Evolutionary conservation across 2,113 vertebrate genomes (phyloP), one percentile per base, ranked within the genome.

Genomic region (Scatophagus argus): DNA sequence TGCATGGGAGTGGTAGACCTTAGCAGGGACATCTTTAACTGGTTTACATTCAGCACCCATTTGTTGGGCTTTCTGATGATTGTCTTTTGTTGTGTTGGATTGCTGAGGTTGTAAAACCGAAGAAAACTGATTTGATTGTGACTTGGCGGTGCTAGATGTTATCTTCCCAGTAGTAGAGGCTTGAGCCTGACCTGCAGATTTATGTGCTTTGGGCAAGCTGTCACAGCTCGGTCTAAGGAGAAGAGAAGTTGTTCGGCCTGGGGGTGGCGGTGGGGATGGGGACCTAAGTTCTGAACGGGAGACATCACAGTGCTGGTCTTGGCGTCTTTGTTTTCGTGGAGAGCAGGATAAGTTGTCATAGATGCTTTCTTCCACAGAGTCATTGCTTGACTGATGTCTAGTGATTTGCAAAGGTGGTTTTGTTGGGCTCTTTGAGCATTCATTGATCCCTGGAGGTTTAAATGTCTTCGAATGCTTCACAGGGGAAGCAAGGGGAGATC

Each of bases 241-340:
- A 0, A 97, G 90, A 17, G 97, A 97, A 7, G 93, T 87, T 27
- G 95, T 96, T 73, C 96, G 92, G 51, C 94, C 95, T 27, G 97
- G 96, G 67, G 94, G 93, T 32, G 77, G 61, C 0, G 96, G 96
- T 1, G 90, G 62, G 85, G 94, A 93, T 0, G 94, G 91, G 4
- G 95, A 93, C 32, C 46, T 90, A 17, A 41, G 19, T 41, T 93
- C 87, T 23, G 82, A 85, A 56, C 68, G 8, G 49, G 82, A 74
- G 14, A 81, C 67, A 52, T 89, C 91, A 85, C 85, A 87, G 44
- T 87, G 84, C 2, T 89, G 79, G 13, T 94, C 94, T 39, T 70
- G 77, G 58, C 92, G 85, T 34, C 88, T 86, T 73, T 92, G 89
- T 83, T 95, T 93, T 63, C 91, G 66, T 13, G 88, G 92, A 13